Evolutionary conservation across 1,140 invertebrate genomes (phyloP), one percentile per base, ranked within the genome.

Genomic region (roundworm (Caenorhabditis elegans)): DNA sequence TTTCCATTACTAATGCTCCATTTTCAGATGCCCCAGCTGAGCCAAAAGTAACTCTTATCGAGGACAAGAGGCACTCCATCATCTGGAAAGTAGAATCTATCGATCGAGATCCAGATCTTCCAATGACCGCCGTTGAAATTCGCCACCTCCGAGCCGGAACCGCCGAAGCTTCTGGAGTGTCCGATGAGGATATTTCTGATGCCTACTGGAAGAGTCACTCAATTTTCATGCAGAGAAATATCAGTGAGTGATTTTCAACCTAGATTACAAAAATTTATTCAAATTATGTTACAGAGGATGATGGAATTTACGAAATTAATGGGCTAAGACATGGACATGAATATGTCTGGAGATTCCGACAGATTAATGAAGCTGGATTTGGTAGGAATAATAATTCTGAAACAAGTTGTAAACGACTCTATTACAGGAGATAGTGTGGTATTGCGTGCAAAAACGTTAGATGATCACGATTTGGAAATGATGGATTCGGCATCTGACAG

Each of bases 291-390:
- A 13, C 76, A 85, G 83, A 55, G 3, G 34, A 78, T 1, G 46
- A 79, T 19, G 51, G 79, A 26, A 10, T 85, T 15, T 85, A 85
- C 24, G 83, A 85, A 26, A 76, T 83, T 34, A 65, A 2, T 19
- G 82, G 83, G 43, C 49, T 85, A 6, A 48, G 82, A 43, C 76
- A 78, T 15, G 76, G 75, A 65, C 75, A 77, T 24, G 77, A 85
- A 6, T 85, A 85, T 28, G 76, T 80, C 6, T 85, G 85, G 60
- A 77, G 83, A 36, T 85, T 85, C 82, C 22, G 80, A 24, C 70
- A 49, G n/a, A 76, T 76, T 47, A 82, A 75, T 22, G 53, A 76
- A 31, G 80, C 80, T 55, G 80, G 80, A 31, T 75, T 49, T 26
- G 80, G 80, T 79, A 36, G 28, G 39, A 34, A 28, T 10, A 4